Evolutionary conservation across 2,888 invertebrate species (phyloP).

Genomic region (Cordilura impudica): DNA sequence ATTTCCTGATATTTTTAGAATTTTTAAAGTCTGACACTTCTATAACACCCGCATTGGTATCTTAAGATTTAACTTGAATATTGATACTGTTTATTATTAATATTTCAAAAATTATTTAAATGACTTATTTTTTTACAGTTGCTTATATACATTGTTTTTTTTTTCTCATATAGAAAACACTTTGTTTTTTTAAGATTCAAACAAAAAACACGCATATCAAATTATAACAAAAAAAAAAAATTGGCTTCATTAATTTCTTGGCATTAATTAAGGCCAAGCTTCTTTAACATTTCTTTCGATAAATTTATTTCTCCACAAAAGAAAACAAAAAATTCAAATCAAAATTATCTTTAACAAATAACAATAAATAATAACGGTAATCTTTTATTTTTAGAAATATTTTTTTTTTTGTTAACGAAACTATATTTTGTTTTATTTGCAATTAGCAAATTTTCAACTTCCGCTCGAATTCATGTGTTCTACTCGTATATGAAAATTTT

Average conservation of each 20-base stretch:
- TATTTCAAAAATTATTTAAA: neutral
- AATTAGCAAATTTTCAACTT: slow-evolving; percentile 59
- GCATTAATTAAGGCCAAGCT: slow-evolving; percentile 17
- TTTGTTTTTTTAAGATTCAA: neutral
- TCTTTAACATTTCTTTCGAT: slow-evolving; percentile 9
- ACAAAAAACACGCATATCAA: slow-evolving; percentile 12
- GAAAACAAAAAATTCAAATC: neutral
- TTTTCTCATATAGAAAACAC: no score
- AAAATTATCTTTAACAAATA: neutral
- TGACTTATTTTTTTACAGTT: neutral
- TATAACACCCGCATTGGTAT: no score
- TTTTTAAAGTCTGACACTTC: no score
- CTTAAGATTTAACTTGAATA: no score
- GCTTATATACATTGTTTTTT: neutral
- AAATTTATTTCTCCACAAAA: neutral
- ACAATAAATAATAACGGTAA: neutral
- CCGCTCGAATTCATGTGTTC: slow-evolving; percentile 55
- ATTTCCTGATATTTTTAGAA: no score
- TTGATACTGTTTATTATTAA: no score
- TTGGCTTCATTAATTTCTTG: slow-evolving; percentile 25
- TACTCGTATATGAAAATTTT: no score
- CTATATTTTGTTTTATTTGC: slow-evolving; percentile 33
- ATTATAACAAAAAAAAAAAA: slow-evolving; percentile 19
- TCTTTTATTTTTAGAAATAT: neutral
- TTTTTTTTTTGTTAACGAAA: neutral